A percentile compares a stretch with the other conserved stretches of the same genome.
These are phyloP conservation scores for Drosophila littoralis DNA, from an alignment of 1,140 invertebrate genomes.

Conservation along the genomic window DNA sequence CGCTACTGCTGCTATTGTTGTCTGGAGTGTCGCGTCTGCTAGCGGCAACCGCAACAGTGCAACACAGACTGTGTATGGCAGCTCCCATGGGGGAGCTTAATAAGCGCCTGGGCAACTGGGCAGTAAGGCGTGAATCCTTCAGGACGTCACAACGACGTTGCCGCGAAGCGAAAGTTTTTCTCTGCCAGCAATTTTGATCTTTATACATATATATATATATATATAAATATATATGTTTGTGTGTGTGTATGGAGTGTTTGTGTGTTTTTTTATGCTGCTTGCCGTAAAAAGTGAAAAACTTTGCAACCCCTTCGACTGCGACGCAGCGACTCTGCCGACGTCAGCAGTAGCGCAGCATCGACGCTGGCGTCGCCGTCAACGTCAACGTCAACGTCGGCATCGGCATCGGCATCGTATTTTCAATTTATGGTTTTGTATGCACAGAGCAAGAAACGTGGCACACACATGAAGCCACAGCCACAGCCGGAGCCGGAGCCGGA, in stretches of 20 bases:
- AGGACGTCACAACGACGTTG: conserved; percentile 33
- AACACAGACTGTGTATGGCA: conserved; percentile 1
- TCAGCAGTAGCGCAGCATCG: conserved; percentile 15
- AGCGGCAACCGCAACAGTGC: conserved; percentile 54
- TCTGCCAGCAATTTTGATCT: conserved; percentile 65
- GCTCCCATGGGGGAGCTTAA: conserved; percentile 23
- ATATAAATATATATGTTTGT: conserved; percentile 12
- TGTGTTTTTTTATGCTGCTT: conserved; percentile 17
- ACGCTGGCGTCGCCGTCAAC: background rate
- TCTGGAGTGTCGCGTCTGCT: conserved; percentile 37
- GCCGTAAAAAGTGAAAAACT: conserved; percentile 57
- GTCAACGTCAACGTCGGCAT: conserved; percentile 22
- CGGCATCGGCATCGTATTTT: conserved; percentile 66
- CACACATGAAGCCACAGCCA: conserved; percentile 33
- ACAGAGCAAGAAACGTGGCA: conserved; percentile 46
- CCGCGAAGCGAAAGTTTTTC: conserved; percentile 71
- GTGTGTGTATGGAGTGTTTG: background rate
- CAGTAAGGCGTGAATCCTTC: conserved; percentile 45
- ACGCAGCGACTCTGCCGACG: conserved; percentile 24
- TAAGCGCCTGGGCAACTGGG: conserved; percentile 31
- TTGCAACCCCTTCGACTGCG: conserved; percentile 65
- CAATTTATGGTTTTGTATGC: conserved; percentile 75
- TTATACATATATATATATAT: conserved; percentile 32
- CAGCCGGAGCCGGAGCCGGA: background rate
- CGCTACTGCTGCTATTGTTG: conserved; percentile 19